Evolutionary conservation across 2,888 invertebrate genomes (phyloP), one percentile per base, ranked within the genome.

Genomic region (Tuta absoluta): DNA sequence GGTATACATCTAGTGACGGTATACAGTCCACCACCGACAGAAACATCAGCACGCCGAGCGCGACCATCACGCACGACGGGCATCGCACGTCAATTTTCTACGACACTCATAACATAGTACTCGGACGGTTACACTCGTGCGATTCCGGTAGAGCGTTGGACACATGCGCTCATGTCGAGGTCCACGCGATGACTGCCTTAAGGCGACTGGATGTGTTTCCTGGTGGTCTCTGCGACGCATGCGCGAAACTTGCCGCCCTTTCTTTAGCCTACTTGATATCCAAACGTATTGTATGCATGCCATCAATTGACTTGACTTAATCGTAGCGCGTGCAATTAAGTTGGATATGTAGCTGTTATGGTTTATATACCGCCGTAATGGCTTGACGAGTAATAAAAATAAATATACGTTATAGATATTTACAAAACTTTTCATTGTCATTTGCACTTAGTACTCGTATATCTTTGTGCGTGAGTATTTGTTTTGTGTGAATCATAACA

Each of bases 271-370:
- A 81, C 81, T 80, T 77, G 72, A 76, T 76, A 79, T 79, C 78
- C 75, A 70, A 82, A 80, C 79, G 84, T 87, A 89, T 87, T 87
- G 85, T 87, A 79, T 85, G 80, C 79, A 75, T 75, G 78, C 77
- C 82, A 84, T 85, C 87, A 88, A 89, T 90, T 90, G 86, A 87
- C 84, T 89, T 84, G 84, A 80, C 80, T 81, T 89, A 89, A 89
- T 89, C 87, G 84, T 84, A 82, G 76, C 75, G 74, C 72, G 69
- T 69, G 67, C 68, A 65, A 68, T 67, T 69, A 65, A 69, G 66
- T 61, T 61, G 17, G 28, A 12, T 19, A 33, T 59, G 45, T 14
- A 24, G n/a, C n/a, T n/a, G n/a, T 60, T 24, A 38, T 38, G 2
- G 8, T 12, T 11, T 58, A 17, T n/a, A 45, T 8, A 23, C 24